Base-by-base conservation (phyloP, 2,113 vertebrate species). In the Noctilio leporinus region DNA sequence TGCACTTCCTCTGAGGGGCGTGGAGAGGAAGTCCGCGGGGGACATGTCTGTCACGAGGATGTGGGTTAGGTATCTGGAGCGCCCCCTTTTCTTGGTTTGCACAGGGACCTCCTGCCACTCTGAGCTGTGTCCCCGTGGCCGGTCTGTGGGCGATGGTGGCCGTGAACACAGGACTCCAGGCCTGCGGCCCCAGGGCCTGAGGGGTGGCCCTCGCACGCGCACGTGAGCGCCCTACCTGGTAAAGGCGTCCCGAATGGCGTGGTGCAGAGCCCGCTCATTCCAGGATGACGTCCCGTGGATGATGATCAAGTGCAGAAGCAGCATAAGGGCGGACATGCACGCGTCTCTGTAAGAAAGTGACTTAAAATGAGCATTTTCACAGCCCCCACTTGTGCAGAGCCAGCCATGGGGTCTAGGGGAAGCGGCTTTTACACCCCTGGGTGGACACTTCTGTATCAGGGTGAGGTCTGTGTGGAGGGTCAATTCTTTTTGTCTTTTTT, bases 261-360 rank as follows among this genome's bases (percentile, higher is more conserved):
- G 97, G 93, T 98, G 98, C 88, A 99, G 95, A 28, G 67, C 93
- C 69, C 97, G 91, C 38, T 98, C 97, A 11, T 98, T 97, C 30
- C 8, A 35, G 14, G 95, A 94, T 75, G 95, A 96, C 57, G 95
- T 98, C 53, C 96, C 95, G 69, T 96, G 93, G 20, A 90, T 97
- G 15, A 98, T 86, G 55, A 98, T 97, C 83, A 98, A 51, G 76
- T 99, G 97, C 69, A 98, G 95, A 16, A 97, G 57, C 26, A 98
- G 73, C 98, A 97, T 96, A 47, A 98, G 76, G 17, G 91, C 30
- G 38, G 95, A 95, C 4, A 98, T 3, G 15, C 83, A 91, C 47
- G 98, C 26, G 80, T 98, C 96, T 89, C 99, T 99, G 96, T 7
- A 57, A 47, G 22, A 72, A 33, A 88, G 51, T 89, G 16, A 20